These are phyloP conservation scores for Caenorhabditis briggsae DNA, from an alignment of 1,140 invertebrate genomes.

Conservation along the genomic window DNA sequence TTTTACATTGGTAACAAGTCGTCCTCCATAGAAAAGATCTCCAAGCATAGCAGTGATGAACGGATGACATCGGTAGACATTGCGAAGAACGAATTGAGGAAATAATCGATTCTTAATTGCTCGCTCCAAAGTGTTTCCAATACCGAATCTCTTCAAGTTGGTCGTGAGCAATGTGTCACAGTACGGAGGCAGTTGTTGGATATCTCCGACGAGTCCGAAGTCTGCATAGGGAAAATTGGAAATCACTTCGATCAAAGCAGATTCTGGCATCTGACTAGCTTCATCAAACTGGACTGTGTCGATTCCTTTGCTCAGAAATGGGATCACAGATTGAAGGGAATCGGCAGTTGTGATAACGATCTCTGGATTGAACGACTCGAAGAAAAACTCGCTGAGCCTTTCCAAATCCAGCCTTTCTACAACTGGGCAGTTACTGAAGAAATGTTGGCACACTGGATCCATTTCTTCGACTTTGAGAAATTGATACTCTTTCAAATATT, in stretches of 20 bases:
- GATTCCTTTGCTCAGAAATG: not conserved
- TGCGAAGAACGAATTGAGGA: not conserved
- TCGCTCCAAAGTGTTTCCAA: slow-evolving; percentile 5
- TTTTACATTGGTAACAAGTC: not conserved
- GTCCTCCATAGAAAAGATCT: not conserved
- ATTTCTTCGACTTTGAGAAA: not conserved
- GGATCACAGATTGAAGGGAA: not conserved
- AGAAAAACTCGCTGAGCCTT: not conserved
- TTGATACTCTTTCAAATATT: not conserved
- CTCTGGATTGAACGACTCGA: not conserved
- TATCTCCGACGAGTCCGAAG: not conserved
- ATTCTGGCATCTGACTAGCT: slow-evolving; percentile 1
- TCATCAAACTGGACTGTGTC: not conserved
- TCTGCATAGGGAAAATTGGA: not conserved
- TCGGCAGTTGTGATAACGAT: not conserved
- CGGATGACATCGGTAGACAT: slow-evolving; percentile 5
- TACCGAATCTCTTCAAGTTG: not conserved
- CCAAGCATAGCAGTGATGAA: not conserved
- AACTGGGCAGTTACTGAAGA: not conserved
- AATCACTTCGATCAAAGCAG: not conserved
- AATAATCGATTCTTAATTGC: not conserved
- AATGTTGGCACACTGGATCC: not conserved
- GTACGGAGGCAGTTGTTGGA: not conserved
- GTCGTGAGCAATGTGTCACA: not conserved
- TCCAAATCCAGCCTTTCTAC: not conserved